Evolutionary conservation across 1,140 invertebrate species (phyloP).

Genomic region (Drosophila ficusphila): DNA sequence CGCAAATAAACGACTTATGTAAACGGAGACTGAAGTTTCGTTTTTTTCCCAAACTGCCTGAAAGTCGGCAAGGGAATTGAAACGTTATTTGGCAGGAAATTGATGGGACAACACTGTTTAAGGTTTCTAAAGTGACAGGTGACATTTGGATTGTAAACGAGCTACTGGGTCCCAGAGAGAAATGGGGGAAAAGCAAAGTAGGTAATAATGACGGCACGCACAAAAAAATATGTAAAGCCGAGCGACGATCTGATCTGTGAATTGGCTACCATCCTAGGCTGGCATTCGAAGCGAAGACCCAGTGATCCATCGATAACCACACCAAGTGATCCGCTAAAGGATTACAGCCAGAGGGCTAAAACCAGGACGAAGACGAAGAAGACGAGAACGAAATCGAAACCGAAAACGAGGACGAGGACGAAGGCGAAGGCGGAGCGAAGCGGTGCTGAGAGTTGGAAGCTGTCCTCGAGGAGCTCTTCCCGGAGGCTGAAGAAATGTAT

Average conservation of each 20-base stretch:
- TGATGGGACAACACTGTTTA: neutral
- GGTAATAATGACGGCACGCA: conserved; percentile 54
- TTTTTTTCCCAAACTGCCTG: conserved; percentile 13
- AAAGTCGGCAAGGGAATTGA: conserved; percentile 34
- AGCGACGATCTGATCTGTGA: conserved; percentile 61
- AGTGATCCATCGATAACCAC: neutral
- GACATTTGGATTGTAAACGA: neutral
- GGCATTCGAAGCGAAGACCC: conserved; percentile 4
- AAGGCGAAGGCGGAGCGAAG: neutral
- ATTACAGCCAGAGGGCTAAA: neutral
- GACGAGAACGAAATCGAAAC: neutral
- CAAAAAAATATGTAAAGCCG: conserved; percentile 62
- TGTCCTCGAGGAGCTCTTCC: conserved; percentile 62
- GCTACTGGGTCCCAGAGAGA: conserved; percentile 5
- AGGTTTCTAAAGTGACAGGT: conserved; percentile 1
- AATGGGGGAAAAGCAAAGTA: conserved; percentile 36
- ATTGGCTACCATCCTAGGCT: conserved; percentile 49
- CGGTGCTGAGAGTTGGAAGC: conserved; percentile 57
- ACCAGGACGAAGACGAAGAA: neutral
- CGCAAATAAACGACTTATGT: conserved; percentile 21
- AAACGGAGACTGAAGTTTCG: neutral
- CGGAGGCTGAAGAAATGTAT: conserved; percentile 77
- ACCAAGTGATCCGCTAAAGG: neutral
- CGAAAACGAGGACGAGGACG: neutral
- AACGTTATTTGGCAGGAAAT: neutral